Evolutionary conservation across 2,113 vertebrate genomes (phyloP).

Genomic region (Anolis sagrei): DNA sequence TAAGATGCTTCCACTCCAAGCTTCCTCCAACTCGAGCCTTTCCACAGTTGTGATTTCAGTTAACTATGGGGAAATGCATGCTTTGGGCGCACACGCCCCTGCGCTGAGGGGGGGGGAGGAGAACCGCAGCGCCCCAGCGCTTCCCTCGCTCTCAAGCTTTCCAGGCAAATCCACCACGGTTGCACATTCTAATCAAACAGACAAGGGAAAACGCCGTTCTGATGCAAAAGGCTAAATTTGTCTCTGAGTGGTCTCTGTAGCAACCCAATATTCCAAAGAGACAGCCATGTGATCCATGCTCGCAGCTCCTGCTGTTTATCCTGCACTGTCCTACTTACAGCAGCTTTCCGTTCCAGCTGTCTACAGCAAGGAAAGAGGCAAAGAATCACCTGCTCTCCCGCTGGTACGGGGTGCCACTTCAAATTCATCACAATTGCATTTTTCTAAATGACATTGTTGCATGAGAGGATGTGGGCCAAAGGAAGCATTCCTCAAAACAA

Average conservation of each 20-base stretch:
- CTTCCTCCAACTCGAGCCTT: neutral
- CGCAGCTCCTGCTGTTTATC: conserved; percentile 86
- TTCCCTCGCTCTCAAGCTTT: neutral
- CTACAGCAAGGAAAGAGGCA: conserved; percentile 66
- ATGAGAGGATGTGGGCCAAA: conserved; percentile 52
- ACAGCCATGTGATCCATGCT: conserved; percentile 81
- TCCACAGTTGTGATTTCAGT: neutral
- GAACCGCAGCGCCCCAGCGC: neutral
- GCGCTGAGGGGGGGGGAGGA: neutral
- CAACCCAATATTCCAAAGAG: conserved; percentile 80
- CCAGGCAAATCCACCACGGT: conserved; percentile 47
- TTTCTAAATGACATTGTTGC: conserved; percentile 36
- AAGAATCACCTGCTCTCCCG: conserved; percentile 66
- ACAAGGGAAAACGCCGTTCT: conserved; percentile 66
- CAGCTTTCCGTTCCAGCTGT: conserved; percentile 78
- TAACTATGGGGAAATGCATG: neutral
- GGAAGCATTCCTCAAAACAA: too few relatives aligned
- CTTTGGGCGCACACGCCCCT: neutral
- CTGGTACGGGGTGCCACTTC: conserved; percentile 56
- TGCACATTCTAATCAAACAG: conserved; percentile 49
- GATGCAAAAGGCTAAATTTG: conserved; percentile 83
- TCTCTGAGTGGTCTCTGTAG: conserved; percentile 78
- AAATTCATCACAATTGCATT: conserved; percentile 54
- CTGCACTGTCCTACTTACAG: conserved; percentile 84
- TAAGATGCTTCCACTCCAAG: neutral